These are phyloP conservation scores for Acromyrmex echinatior DNA, from an alignment of 1,140 invertebrate genomes.

Conservation along the genomic window DNA sequence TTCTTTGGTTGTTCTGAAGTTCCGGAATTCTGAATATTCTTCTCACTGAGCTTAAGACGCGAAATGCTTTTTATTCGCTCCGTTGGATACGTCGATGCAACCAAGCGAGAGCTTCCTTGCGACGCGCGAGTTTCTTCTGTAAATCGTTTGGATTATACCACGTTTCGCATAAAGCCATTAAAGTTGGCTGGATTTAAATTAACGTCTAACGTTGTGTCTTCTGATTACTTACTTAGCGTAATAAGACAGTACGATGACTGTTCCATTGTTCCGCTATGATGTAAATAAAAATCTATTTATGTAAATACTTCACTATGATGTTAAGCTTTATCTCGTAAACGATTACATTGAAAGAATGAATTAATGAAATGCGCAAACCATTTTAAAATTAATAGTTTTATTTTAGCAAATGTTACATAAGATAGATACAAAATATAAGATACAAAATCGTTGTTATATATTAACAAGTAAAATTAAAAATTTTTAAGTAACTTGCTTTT, in stretches of 20 bases:
- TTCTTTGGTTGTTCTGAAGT: slow-evolving; percentile 27
- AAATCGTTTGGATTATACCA: slow-evolving; percentile 49
- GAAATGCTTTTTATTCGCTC: slow-evolving; percentile 63
- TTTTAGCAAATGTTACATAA: neutral
- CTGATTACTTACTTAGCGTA: slow-evolving; percentile 30
- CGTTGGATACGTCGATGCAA: slow-evolving; percentile 40
- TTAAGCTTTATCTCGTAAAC: neutral
- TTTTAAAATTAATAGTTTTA: slow-evolving; percentile 14
- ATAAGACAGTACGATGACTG: neutral
- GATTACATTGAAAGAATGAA: neutral
- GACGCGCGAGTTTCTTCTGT: slow-evolving; percentile 49
- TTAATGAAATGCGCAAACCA: neutral
- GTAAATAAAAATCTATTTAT: slow-evolving; percentile 13
- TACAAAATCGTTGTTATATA: neutral
- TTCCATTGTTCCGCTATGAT: neutral
- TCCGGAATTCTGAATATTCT: slow-evolving; percentile 69
- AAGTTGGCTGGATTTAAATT: slow-evolving; percentile 39
- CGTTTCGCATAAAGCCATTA: slow-evolving; percentile 22
- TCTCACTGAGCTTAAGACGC: slow-evolving; percentile 57
- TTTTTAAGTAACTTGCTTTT: slow-evolving; percentile 6
- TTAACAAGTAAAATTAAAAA: neutral
- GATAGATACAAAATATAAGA: neutral
- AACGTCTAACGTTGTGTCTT: slow-evolving; percentile 32
- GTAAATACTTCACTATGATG: neutral
- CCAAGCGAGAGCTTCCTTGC: slow-evolving; percentile 29